Conservation (phyloP, 2,797 vertebrate species). For the Ptychobarbus kaznakovi region DNA sequence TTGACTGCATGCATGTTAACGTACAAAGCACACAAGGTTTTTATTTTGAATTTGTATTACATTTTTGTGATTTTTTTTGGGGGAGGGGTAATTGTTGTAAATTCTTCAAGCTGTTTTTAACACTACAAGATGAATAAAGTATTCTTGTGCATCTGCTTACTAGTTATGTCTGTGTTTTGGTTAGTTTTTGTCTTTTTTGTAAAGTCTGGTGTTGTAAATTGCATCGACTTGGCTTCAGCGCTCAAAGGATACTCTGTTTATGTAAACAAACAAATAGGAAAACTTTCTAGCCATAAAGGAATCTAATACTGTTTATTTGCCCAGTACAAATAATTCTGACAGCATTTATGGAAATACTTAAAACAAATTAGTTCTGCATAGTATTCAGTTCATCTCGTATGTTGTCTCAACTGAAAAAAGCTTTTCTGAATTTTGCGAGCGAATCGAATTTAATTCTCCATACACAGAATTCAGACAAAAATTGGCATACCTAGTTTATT, state of each 20-base stretch:
- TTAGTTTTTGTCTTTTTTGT: not conserved
- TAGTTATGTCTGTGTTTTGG: not conserved
- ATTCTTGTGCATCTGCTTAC: not conserved
- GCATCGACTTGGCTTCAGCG: not conserved
- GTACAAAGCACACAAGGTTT: no score
- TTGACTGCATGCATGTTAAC: not conserved
- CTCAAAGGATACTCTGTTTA: not conserved
- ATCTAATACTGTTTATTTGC: not conserved
- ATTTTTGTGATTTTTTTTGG: not conserved
- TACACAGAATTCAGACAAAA: not conserved
- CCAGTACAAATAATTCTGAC: not conserved
- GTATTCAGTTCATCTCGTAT: not conserved
- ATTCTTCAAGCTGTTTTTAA: not conserved
- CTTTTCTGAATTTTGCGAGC: not conserved
- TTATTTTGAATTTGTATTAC: not conserved
- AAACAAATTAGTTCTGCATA: not conserved
- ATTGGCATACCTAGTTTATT: not conserved
- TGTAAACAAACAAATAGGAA: not conserved
- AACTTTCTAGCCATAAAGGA: not conserved
- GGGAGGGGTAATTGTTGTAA: not conserved
- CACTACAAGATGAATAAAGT: not conserved
- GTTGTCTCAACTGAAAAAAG: not conserved
- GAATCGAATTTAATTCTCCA: not conserved
- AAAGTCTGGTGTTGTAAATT: not conserved
- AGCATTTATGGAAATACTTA: not conserved